A percentile compares a stretch with the other conserved stretches of the same genome.
phyloP scores from a whole-genome alignment of 2,797 vertebrate species.

The Arctocebus calabarensis region DNA sequence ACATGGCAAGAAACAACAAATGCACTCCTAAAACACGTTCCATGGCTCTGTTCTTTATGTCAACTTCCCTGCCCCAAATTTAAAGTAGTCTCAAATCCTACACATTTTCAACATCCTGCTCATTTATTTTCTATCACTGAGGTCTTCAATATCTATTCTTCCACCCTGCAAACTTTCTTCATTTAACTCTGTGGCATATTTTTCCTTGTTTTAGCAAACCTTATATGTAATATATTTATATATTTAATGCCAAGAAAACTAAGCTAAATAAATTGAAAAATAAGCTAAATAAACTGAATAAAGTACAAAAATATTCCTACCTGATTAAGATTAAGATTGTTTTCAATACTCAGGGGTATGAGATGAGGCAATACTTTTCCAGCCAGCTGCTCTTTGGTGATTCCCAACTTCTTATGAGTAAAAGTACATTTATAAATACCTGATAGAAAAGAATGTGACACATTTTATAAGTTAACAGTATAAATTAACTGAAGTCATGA shows the following conservation, averaged over 20 bases:
- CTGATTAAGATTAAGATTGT: slow-evolving; percentile 99
- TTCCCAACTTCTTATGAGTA: slow-evolving; percentile 98
- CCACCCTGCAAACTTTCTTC: not conserved
- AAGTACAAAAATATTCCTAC: slow-evolving; percentile 85
- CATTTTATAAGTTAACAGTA: not conserved
- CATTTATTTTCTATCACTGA: not conserved
- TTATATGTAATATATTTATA: not conserved
- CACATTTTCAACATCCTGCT: not conserved
- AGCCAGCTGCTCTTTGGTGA: slow-evolving; percentile 98
- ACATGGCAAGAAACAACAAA: not conserved
- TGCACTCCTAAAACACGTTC: not conserved
- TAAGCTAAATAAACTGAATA: slow-evolving; percentile 60
- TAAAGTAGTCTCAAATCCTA: not conserved
- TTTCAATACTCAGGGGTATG: slow-evolving; percentile 97
- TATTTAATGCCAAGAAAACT: slow-evolving; percentile 15
- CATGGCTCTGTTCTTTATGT: not conserved
- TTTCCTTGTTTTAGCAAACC: slow-evolving; percentile 5
- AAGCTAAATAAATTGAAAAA: slow-evolving; percentile 64
- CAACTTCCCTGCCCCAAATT: not conserved
- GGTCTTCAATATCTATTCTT: not conserved
- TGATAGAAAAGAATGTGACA: slow-evolving; percentile 82
- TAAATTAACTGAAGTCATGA: not conserved
- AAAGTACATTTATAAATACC: slow-evolving; percentile 99
- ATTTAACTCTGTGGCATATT: not conserved
- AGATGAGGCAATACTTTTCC: slow-evolving; percentile 96